Base-by-base conservation (phyloP, 2,113 vertebrate species). In the Gymnogyps californianus region DNA sequence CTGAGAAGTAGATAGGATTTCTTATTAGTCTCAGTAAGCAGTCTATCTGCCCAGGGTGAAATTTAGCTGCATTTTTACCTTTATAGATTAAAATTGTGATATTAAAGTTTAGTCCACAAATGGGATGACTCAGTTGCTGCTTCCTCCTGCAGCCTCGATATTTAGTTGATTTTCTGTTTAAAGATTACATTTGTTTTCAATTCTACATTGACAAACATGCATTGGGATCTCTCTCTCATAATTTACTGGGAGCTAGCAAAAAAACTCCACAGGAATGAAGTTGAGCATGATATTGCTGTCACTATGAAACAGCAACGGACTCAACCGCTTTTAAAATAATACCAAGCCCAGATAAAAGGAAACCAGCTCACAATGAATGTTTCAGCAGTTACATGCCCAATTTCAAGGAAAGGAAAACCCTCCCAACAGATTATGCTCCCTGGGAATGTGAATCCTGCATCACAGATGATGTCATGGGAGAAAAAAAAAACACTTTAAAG, bases 1-100 rank as follows among this genome's bases (percentile, higher is more conserved):
- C 70, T 96, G 95, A 96, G 86, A 87, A 82, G n/a, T 47, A 92
- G 88, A 90, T 4, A 92, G 65, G 83, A 85, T 85, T 94, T 92
- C 74, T 82, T 83, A 76, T 81, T 82, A 89, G 64, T 66, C 55
- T 88, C 76, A 90, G 83, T 87, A 93, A 93, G 76, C 21, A 89
- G 52, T 62, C 61, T 91, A 83, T 83, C 65, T 92, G 69, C 36
- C 40, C 26, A 71, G 34, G 55, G 72, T 40, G 64, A 94, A 95
- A 93, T 91, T 65, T 78, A 83, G 69, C 40, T 94, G 38, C 22
- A 86, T 92, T 91, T 91, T 67, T 51, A 93, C 40, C 92, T 94
- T 59, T 67, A 55, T 52, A 92, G 78, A 96, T 87, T 87, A 82
- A 90, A 96, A 84, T 62, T 67, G n/a, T 66, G 62, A 93, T 84